Evolutionary conservation across 2,113 vertebrate genomes (phyloP).

Genomic region (Callionymus lyra): DNA sequence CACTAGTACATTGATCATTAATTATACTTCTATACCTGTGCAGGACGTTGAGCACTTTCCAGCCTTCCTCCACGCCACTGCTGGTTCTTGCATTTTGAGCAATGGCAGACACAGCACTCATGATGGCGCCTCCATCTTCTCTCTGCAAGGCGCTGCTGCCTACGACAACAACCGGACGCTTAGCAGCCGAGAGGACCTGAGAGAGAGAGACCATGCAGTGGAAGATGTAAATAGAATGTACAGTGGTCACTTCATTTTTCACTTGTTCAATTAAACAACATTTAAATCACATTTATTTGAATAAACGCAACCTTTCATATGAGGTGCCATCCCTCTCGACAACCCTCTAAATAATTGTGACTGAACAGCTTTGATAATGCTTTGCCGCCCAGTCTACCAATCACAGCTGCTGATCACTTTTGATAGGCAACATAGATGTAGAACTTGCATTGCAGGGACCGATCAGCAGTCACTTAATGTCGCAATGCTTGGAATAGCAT

Average conservation of each 20-base stretch:
- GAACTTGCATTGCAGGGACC: too few species aligned
- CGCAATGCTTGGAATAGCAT: too few species aligned
- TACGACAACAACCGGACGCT: slow-evolving; percentile 84
- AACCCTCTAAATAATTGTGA: too few species aligned
- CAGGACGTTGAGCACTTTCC: slow-evolving; percentile 95
- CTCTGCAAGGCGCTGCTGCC: slow-evolving; percentile 88
- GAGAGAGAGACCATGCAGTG: fast-evolving
- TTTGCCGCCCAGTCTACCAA: too few species aligned
- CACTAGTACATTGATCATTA: background rate
- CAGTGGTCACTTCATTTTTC: background rate
- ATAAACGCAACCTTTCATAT: too few species aligned
- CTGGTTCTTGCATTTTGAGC: slow-evolving; percentile 77
- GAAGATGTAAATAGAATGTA: background rate
- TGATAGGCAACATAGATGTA: too few species aligned
- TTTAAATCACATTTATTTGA: too few species aligned
- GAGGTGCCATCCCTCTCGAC: too few species aligned
- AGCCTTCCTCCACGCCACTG: slow-evolving; percentile 73
- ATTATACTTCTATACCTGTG: slow-evolving; percentile 72
- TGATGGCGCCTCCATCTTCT: slow-evolving; percentile 79
- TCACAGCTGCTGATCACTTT: too few species aligned
- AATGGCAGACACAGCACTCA: slow-evolving; percentile 76
- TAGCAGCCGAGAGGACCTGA: slow-evolving; percentile 77
- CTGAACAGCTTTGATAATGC: too few species aligned
- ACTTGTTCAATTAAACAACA: too few species aligned
- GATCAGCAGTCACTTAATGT: too few species aligned